Conservation (phyloP, 2,888 invertebrate genomes). For the Andrena dorsata region DNA sequence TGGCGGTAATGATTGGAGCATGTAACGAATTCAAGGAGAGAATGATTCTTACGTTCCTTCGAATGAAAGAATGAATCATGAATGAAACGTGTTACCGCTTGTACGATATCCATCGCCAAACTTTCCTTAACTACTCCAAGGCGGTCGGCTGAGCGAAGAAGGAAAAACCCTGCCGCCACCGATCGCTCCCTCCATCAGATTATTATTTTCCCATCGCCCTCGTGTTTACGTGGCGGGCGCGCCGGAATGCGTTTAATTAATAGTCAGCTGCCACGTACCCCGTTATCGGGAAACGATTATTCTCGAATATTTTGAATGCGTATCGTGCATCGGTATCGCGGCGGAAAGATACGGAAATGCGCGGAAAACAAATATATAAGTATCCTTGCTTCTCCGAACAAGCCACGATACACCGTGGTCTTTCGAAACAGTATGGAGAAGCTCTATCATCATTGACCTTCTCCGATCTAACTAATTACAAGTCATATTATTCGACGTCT, state of each 20-base stretch:
- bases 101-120: not conserved
- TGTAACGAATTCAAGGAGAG: too few species aligned
- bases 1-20: too few species aligned
- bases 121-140: not conserved
- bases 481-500: not conserved
- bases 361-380: conserved; percentile 52
- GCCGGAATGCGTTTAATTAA: conserved; percentile 56
- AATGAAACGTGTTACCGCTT: too few species aligned
- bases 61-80: too few species aligned
- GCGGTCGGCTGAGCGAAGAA: not conserved
- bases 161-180: not conserved
- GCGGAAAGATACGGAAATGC: conserved; percentile 49
- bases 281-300: conserved; percentile 69
- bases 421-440: not conserved
- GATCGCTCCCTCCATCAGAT: conserved; percentile 15
- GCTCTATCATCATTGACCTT: conserved; percentile 2
- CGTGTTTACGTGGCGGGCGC: conserved; percentile 30
- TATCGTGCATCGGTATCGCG: conserved; percentile 52
- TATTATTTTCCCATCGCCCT: conserved; percentile 26
- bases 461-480: conserved; percentile 8
- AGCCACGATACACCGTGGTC: not conserved
- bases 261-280: conserved; percentile 47
- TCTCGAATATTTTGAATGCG: conserved; percentile 63
- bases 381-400: conserved; percentile 4
- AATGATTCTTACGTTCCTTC: too few species aligned